Percentiles rank a stretch among this genome's conserved stretches.
phyloP scores from a whole-genome alignment of 1,140 invertebrate genomes.

The Drosophila yakuba region DNA sequence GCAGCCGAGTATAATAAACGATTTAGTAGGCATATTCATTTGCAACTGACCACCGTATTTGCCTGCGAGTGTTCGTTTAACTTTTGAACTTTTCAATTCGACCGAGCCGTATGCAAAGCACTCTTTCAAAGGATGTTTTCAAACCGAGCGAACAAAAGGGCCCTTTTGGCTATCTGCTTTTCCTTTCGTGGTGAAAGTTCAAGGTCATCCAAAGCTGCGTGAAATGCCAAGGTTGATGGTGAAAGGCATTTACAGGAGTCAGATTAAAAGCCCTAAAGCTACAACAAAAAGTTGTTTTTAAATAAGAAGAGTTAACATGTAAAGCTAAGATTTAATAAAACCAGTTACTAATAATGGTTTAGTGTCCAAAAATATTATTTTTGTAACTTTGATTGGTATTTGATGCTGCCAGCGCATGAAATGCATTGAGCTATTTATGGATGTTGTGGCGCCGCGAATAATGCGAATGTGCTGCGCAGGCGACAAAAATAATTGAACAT shows the following conservation, averaged over 20 bases:
- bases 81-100: conserved; percentile 38
- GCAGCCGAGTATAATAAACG: conserved; percentile 6
- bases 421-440: conserved; percentile 50
- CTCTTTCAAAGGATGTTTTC: conserved; percentile 45
- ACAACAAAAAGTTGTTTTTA: not conserved
- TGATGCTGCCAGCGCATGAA: not conserved
- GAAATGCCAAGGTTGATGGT: conserved; percentile 28
- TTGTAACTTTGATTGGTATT: not conserved
- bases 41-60: conserved; percentile 8
- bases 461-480: conserved; percentile 20
- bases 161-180: conserved; percentile 13
- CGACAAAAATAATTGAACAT: conserved; percentile 61
- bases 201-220: conserved; percentile 27
- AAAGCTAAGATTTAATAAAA: not conserved
- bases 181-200: conserved; percentile 29
- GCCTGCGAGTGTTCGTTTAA: conserved; percentile 35
- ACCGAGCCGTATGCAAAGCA: conserved; percentile 10
- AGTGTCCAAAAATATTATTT: not conserved
- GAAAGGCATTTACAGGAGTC: not conserved
- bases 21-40: conserved; percentile 11
- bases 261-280: not conserved
- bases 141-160: conserved; percentile 26
- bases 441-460: conserved; percentile 23
- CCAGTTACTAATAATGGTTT: not conserved
- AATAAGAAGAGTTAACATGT: not conserved